phyloP scores from a whole-genome alignment of 2,888 invertebrate species.

The Oscheius onirici region DNA sequence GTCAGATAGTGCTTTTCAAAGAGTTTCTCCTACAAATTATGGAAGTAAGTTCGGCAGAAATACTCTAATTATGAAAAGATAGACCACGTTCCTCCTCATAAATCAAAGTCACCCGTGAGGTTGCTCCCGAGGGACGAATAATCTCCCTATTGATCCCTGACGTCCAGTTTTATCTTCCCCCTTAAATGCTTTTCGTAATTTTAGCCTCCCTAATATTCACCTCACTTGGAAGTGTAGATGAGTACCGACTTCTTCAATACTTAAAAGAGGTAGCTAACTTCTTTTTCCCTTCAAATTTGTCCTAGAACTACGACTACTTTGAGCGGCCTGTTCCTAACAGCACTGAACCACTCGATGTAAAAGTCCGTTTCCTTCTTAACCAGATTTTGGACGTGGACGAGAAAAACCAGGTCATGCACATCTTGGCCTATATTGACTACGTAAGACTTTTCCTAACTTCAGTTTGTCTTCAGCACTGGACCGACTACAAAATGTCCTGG shows the following conservation, averaged over 20 bases:
- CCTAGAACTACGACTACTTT: constrained; percentile 59
- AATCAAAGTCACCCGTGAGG: neutral
- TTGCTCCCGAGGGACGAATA: constrained; percentile 23
- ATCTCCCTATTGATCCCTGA: constrained; percentile 29
- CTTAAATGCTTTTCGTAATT: neutral
- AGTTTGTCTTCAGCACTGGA: constrained; percentile 49
- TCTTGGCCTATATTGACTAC: constrained; percentile 58
- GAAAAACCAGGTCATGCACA: constrained; percentile 59
- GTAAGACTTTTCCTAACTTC: constrained; percentile 33
- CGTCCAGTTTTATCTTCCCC: neutral
- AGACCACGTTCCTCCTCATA: no score
- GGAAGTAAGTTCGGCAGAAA: no score
- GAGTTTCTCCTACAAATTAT: no score
- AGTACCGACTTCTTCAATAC: constrained; percentile 53
- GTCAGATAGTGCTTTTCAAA: no score
- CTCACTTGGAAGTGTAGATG: constrained; percentile 47
- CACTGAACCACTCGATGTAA: constrained; percentile 50
- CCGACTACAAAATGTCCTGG: constrained; percentile 57
- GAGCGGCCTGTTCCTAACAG: constrained; percentile 56
- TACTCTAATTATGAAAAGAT: no score
- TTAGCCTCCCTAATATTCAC: neutral
- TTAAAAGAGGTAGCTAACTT: constrained; percentile 47
- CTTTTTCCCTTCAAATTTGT: neutral
- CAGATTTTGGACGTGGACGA: constrained; percentile 61
- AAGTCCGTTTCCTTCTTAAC: constrained; percentile 57